Base-by-base conservation (phyloP, 2,888 invertebrate species). In the Erebia ligea region DNA sequence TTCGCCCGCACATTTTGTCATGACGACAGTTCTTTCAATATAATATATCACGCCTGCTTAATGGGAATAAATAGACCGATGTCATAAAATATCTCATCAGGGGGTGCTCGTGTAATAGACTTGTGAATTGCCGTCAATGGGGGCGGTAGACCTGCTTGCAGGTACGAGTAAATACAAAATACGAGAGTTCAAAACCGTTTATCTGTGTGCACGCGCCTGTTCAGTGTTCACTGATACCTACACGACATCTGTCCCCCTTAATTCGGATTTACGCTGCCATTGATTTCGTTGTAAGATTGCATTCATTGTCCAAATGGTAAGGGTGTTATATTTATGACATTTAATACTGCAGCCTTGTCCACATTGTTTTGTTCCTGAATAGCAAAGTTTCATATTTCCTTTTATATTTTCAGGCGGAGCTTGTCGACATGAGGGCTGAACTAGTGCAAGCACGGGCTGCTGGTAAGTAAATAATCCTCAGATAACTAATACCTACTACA, bases 401-500 rank as follows among this genome's bases (percentile, higher is more conserved):
- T 70, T 80, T 34, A 34, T 34, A 6, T 6, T 85, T 90, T 84
- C 92, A 97, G 97, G 97, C 97, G 70, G 97, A 97, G 88, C 90
- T 97, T 76, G 95, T 96, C 68, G 95, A 96, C 81, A 94, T 96
- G 93, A 94, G 96, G 79, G 95, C 96, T 68, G 96, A 97, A 83
- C 86, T 97, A 79, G 94, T 95, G 66, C 96, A 97, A 78, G 95
- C 96, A 15, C 93, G 95, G 81, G 95, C 96, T 15, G 86, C 84
- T 76, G 91, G 92, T 92, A 79, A 82, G 81, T 73, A 76, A 34
- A 64, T 69, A 42, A 67, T 68, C 54, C 45, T 13, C 4, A 21
- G 34, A 6, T 6, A 34, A 34, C 6, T 34, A 34, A 34, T 6
- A 34, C 13, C 62, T 42, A 57, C 10, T 52, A 17, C 4, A 64